phyloP scores from a whole-genome alignment of 2,113 vertebrate species.

The Dissostichus mawsoni region DNA sequence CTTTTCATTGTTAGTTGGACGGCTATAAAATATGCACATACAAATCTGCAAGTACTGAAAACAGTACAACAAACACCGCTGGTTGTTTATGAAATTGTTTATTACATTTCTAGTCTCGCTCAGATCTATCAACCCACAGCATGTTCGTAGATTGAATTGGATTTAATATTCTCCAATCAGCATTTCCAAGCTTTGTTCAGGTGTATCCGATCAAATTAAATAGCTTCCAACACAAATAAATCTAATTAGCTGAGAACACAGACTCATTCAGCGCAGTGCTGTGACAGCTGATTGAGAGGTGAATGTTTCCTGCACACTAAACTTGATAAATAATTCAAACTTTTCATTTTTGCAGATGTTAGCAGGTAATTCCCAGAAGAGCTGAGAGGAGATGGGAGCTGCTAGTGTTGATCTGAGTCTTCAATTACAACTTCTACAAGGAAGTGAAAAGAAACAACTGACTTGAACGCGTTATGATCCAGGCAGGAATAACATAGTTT shows the following conservation, averaged over 20 bases:
- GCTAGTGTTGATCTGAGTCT: neutral
- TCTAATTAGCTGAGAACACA: constrained; percentile 30
- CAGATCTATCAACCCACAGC: constrained; percentile 8
- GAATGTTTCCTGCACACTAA: constrained; percentile 26
- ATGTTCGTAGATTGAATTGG: constrained; percentile 1
- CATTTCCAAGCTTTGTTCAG: constrained; percentile 35
- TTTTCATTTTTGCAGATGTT: constrained; percentile 41
- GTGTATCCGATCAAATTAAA: constrained; percentile 35
- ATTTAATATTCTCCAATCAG: constrained; percentile 8
- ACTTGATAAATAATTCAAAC: constrained; percentile 66
- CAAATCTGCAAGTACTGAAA: constrained; percentile 4
- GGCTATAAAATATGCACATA: neutral
- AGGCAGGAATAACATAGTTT: constrained; percentile 3
- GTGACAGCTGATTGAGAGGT: constrained; percentile 45
- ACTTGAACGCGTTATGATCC: neutral
- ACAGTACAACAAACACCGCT: neutral
- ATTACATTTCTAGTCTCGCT: neutral
- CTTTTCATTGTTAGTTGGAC: constrained; percentile 10
- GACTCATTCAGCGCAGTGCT: constrained; percentile 1
- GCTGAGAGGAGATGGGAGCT: neutral
- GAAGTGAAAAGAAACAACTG: constrained; percentile 9
- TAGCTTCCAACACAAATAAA: constrained; percentile 36
- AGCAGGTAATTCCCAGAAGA: constrained; percentile 25
- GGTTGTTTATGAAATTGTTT: constrained; percentile 24
- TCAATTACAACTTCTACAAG: too few species aligned